Base-by-base conservation (phyloP, 2,888 invertebrate genomes). In the Halictus ligatus region DNA sequence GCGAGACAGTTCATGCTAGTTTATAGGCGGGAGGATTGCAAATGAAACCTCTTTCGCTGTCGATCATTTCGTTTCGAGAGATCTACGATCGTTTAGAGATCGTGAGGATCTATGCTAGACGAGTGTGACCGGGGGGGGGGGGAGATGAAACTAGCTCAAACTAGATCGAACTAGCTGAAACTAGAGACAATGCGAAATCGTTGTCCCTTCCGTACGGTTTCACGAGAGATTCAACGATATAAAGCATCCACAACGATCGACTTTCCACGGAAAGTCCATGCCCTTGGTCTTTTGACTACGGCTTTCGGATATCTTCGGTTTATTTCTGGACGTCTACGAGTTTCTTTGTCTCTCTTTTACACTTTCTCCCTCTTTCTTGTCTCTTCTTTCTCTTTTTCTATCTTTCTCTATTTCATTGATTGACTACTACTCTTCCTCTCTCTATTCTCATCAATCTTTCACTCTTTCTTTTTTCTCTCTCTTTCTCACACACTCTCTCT, bases 261-360 rank as follows among this genome's bases (percentile, higher is more conserved):
- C 73, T 89, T 84, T 72, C 35, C 71, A 54, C 78, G 80, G 83
- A 77, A 81, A 48, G 74, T 74, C 74, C 75, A 78, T 71, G 88
- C 74, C 80, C 80, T 83, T 87, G 82, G 35, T 84, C 82, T 85
- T 86, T 86, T 58, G 69, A 86, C 85, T 81, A 80, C 85, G 71
- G 80, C 89, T 88, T 90, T 85, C 80, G 87, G 15, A 35, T 90
- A 75, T 89, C 81, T 85, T 82, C 86, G 54, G 86, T 89, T 81
- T 83, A 84, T 77, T 79, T 73, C 78, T 79, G 64, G 75, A 86
- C 73, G 90, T 71, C 81, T 84, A 83, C 54, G 80, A 86, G 64
- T 80, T 80, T 80, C 78, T 89, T 80, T 83, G 43, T 75, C 79
- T 88, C 69, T 84, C 40, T 84, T 48, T 80, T 48, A 78, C 69